phyloP scores from a whole-genome alignment of 2,888 invertebrate genomes.

The Drosophila pseudotakahashii region DNA sequence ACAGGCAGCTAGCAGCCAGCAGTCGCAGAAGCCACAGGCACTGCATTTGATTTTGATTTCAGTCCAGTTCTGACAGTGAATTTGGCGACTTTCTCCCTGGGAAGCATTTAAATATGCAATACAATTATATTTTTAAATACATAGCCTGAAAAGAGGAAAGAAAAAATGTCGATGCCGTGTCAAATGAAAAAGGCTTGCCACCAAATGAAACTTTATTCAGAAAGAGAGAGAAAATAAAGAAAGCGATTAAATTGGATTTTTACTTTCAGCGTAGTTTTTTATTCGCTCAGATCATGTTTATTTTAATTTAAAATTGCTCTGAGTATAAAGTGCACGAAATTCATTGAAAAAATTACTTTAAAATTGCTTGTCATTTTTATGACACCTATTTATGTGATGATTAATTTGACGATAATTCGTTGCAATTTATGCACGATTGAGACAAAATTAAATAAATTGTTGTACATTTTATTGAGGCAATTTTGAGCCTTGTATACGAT shows the following conservation, averaged over 20 bases:
- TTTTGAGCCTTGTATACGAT: too few relatives aligned
- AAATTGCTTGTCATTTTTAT: neutral
- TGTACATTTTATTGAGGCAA: too few relatives aligned
- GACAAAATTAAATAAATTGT: too few relatives aligned
- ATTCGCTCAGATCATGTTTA: neutral
- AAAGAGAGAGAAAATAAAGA: conserved; percentile 6
- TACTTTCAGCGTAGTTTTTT: conserved; percentile 42
- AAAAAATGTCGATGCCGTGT: conserved; percentile 57
- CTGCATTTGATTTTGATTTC: conserved; percentile 15
- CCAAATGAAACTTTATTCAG: conserved; percentile 17
- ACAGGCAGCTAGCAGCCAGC: neutral
- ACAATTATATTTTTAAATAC: conserved; percentile 65
- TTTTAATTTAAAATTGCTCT: conserved; percentile 4
- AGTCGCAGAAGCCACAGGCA: conserved; percentile 12
- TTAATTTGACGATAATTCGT: too few relatives aligned
- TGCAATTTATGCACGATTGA: too few relatives aligned
- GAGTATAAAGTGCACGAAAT: neutral
- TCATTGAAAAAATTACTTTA: neutral
- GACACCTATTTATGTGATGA: neutral
- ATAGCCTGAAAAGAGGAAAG: conserved; percentile 42
- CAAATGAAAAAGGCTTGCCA: conserved; percentile 35
- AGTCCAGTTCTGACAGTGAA: conserved; percentile 22
- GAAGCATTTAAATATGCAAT: conserved; percentile 66
- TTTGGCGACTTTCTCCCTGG: conserved; percentile 17
- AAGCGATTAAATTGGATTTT: conserved; percentile 64